Base-by-base conservation (phyloP, 2,113 vertebrate species). In the Festucalex cinctus region DNA sequence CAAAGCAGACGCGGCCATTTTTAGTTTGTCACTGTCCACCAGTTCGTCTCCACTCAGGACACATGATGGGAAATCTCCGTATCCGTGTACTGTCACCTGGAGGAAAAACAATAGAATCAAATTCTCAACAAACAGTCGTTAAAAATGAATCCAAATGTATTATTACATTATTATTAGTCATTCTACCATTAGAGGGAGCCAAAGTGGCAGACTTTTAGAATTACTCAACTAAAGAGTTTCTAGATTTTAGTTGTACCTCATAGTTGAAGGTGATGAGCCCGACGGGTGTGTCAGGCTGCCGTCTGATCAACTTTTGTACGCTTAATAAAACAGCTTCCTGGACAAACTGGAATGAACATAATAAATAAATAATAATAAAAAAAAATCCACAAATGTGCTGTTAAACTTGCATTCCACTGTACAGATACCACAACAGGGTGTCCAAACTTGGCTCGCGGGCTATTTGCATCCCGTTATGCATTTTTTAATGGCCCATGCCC, bases 241-340 rank as follows among this genome's bases (percentile, higher is more conserved):
- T 5, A 17, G 43, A 58, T 58, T 32, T 7, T 28, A 16, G 12
- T 62, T 60, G 19, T 80, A 90, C 89, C 86, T 85, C 70, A 26
- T 83, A 24, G 71, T 83, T 92, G 77, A 91, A 92, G 24, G 88
- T 88, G 81, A 91, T 81, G 39, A 91, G 85, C 35, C 85, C 91
- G 49, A 91, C 84, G 57, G 81, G 69, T 5, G 20, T 66, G 35
- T 79, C 75, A 20, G 85, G 82, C 37, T 83, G 73, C 26, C 79
- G 82, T 22, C 69, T 57, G 65, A 78, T 80, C 1, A 91, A 60
- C 37, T 37, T 83, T 60, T 82, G 67, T 41, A 91, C 51, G 65
- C 88, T 88, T 61, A 78, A 79, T 6, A 86, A 4, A 63, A 91
- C 79, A 0, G 88, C 88, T 26, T 89, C 81, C 74, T 89, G 88